Base-by-base conservation (phyloP, 1,140 invertebrate genomes). In the Drosophila ogumai region DNA sequence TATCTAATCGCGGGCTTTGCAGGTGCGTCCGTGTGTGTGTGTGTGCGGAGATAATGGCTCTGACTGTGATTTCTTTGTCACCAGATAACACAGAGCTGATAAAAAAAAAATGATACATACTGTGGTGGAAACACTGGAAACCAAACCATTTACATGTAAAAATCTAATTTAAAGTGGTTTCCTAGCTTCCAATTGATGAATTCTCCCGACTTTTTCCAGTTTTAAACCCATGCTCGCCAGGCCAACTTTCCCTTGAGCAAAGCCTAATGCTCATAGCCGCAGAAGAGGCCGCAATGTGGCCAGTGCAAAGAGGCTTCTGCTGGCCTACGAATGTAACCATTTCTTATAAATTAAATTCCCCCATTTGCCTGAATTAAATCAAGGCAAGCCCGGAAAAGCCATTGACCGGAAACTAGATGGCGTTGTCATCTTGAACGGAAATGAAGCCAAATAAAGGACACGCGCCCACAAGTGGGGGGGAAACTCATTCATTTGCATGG, bases 1-100 rank as follows among this genome's bases (percentile, higher is more conserved):
- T 78, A 78, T 78, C 75, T 78, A 78, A 78, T 78, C 75, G 50
- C 32, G 7, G 64, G 57, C 46, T 50, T 75, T 32, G 38, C 52
- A 49, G 44, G 52, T 75, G 73, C 31, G 38, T 52, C 17, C 19
- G 7, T 28, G 17, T 63, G 15, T 55, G 25, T 28, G 64, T 66
- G 50, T 15, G 38, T 28, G 52, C 3, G 17, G 36, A 78, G 74
- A 77, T 76, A 76, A 76, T 55, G 61, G 61, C 66, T 44, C 47
- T 67, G 47, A 61, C 75, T 78, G 75, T 76, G 74, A 76, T 76
- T 76, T 76, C 63, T 76, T 58, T 68, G 61, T 59, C 17, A 17
- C 43, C 40, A 68, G 63, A 77, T 77, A 77, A 67, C 54, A 68
- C 55, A 60, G 57, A 50, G 17, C 44, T 59, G 66, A 72, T 59